Conservation (phyloP, 1,140 invertebrate genomes). For the Hylaeus anthracinus region DNA sequence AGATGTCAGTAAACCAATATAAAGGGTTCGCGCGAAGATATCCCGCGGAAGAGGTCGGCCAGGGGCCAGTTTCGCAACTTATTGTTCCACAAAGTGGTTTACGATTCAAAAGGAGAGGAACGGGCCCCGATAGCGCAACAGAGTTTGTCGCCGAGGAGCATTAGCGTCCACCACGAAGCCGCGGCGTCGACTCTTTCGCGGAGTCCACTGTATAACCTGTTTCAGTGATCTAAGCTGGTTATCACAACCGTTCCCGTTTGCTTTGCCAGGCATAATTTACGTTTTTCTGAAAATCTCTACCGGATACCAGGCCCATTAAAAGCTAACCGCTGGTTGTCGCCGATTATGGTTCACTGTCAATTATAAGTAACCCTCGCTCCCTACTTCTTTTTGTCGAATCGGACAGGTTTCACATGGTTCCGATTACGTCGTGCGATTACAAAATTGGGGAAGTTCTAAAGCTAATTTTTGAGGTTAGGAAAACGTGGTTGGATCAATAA, state of each 20-base stretch:
- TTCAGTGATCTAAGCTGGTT: conserved; percentile 68
- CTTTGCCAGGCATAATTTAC: conserved; percentile 61
- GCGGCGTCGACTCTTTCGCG: conserved; percentile 27
- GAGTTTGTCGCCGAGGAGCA: conserved; percentile 7
- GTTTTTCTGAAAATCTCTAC: conserved; percentile 47
- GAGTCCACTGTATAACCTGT: conserved; percentile 55
- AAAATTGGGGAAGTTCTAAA: neutral
- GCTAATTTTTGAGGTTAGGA: too few relatives aligned
- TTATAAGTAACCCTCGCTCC: conserved; percentile 15
- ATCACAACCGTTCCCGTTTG: conserved; percentile 73
- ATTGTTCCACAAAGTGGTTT: conserved; percentile 56
- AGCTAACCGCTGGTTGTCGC: conserved; percentile 25
- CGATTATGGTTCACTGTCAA: conserved; percentile 48
- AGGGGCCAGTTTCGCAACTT: conserved; percentile 44
- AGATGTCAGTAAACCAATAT: conserved; percentile 56
- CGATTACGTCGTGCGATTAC: neutral
- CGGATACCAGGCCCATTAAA: conserved; percentile 51
- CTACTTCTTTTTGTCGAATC: neutral
- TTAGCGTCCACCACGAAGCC: conserved; percentile 28
- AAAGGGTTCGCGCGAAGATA: conserved; percentile 14
- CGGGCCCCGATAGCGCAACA: conserved; percentile 31
- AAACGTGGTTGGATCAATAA: too few relatives aligned
- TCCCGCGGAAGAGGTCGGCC: conserved; percentile 8
- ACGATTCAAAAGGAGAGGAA: conserved; percentile 52
- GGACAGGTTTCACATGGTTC: neutral